Evolutionary conservation across 1,140 invertebrate genomes (phyloP), one percentile per base, ranked within the genome.

Genomic region (Streblospio benedicti): DNA sequence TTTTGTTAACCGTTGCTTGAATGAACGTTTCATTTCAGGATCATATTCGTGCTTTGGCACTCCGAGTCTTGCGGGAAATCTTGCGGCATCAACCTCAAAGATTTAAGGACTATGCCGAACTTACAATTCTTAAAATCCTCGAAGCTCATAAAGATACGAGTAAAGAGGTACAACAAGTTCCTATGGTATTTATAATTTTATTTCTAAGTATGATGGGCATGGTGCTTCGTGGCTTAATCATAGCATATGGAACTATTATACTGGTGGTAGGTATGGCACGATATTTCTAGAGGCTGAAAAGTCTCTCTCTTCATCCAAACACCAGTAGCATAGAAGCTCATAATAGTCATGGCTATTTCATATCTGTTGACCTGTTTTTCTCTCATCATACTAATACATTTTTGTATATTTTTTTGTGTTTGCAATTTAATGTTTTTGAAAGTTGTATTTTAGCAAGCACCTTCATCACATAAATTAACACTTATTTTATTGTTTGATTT

Each of bases 121-220:
- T 96, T 6, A 86, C 93, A 20, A 85, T 93, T 51, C 76, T 95
- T 23, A 88, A 88, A 76, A 86, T 95, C 18, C 83, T 95, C 59
- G 85, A 90, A 69, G 86, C 88, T 61, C 89, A 93, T 75, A 86
- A 85, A 65, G 83, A 87, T 65, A 78, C 83, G 55, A 86, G 84
- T 69, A 86, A 86, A 74, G 87, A 90, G 78, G 87, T 89, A 76
- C 70, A 78, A 41, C 51, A 44, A 14, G 23, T 1, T 12, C 9
- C 35, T 2, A 54, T 59, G 23, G 47, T 28, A 31, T 52, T 62
- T 30, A 51, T 31, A 51, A 32, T 47, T 38, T 35, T 43, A 2
- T 1, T 2, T n/a, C 25, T 2, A 14, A 60, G 32, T n/a, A 16
- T 33, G 33, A 31, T 14, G 6, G 9, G 6, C 14, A 32, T 53